These are phyloP conservation scores for Chelonoidis abingdonii DNA, from an alignment of 2,113 vertebrate species.

Conservation along the genomic window DNA sequence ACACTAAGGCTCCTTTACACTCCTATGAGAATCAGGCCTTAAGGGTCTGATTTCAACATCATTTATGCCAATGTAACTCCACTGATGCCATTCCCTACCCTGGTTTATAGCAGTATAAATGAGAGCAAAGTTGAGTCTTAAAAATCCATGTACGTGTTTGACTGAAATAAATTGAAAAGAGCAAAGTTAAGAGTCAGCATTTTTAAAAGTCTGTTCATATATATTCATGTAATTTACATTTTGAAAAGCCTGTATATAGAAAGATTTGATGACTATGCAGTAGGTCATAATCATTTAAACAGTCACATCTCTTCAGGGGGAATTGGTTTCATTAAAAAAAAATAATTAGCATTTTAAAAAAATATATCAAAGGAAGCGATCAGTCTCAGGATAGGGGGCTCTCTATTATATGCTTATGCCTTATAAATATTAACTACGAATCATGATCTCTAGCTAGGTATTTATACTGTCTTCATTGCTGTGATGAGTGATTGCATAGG, in stretches of 20 bases:
- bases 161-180: background rate
- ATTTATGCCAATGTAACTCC: background rate
- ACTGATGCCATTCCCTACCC: too few relatives aligned
- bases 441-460: background rate
- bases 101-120: background rate
- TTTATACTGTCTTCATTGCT: background rate
- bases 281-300: slow-evolving; percentile 52
- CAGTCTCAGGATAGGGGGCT: background rate
- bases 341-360: slow-evolving; percentile 17
- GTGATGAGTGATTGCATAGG: background rate
- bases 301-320: slow-evolving; percentile 14
- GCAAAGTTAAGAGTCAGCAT: background rate
- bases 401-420: background rate
- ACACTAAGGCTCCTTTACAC: too few relatives aligned
- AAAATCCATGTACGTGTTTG: background rate
- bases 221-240: background rate
- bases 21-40: slow-evolving; percentile 10
- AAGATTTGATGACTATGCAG: slow-evolving; percentile 58
- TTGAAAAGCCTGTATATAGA: slow-evolving; percentile 5
- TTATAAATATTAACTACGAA: background rate
- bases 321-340: slow-evolving; percentile 5
- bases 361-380: slow-evolving; percentile 26
- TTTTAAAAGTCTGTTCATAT: background rate
- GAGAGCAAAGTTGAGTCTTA: background rate
- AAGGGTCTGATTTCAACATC: background rate